These are phyloP conservation scores for Procavia capensis DNA, from an alignment of 2,113 vertebrate species.

Conservation along the genomic window DNA sequence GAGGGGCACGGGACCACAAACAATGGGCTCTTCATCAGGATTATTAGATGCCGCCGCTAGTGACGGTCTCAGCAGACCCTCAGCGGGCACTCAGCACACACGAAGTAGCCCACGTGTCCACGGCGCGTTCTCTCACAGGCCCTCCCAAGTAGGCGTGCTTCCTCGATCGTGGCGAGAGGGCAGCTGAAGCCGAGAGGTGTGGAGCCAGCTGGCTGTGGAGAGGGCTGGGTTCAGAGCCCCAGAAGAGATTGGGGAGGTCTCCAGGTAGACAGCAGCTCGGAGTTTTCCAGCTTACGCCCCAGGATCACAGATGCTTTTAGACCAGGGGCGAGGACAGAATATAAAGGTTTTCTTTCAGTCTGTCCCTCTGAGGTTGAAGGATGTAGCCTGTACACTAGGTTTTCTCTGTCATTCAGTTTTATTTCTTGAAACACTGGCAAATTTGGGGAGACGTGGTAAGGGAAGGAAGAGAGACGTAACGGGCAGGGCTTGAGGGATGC, in stretches of 20 bases:
- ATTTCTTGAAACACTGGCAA: not conserved
- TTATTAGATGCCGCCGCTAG: no score
- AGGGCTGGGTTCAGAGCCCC: not conserved
- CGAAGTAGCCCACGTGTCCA: not conserved
- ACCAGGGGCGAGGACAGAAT: no score
- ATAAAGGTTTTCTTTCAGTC: not conserved
- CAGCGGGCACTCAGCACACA: not conserved
- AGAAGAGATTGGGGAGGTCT: accelerated
- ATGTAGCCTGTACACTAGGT: not conserved
- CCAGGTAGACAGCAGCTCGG: not conserved
- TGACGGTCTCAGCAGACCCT: no score
- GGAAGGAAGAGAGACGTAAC: not conserved
- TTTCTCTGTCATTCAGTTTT: not conserved
- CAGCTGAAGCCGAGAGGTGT: not conserved
- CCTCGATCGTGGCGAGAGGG: not conserved
- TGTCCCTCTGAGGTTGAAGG: not conserved
- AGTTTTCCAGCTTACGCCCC: not conserved
- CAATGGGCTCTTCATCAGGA: accelerated
- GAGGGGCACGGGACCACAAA: accelerated
- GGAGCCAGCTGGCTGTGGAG: not conserved
- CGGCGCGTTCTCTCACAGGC: not conserved
- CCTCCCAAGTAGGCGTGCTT: accelerated
- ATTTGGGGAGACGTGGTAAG: not conserved
- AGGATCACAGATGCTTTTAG: not conserved
- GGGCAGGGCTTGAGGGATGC: not conserved